Percentiles rank a stretch among this genome's conserved stretches.
Evolutionary conservation across 1,140 invertebrate genomes (phyloP).

Genomic region (Drosophila baimaii): DNA sequence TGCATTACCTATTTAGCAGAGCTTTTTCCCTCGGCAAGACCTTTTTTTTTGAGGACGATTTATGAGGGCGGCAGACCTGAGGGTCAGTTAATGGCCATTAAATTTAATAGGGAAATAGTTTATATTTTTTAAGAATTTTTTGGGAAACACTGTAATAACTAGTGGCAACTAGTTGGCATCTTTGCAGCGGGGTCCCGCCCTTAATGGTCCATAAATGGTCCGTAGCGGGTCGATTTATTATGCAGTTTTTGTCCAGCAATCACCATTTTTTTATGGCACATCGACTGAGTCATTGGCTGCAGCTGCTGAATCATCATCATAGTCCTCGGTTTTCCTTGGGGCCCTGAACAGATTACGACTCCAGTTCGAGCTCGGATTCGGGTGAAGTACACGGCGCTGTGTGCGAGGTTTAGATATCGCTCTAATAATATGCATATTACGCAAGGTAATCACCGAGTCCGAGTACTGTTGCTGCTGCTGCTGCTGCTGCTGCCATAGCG

Average conservation of each 20-base stretch:
- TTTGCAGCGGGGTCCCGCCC: slow-evolving; percentile 16
- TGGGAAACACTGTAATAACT: background rate
- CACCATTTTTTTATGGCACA: slow-evolving; percentile 55
- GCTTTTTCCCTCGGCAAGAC: background rate
- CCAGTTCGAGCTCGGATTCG: background rate
- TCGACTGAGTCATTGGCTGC: slow-evolving; percentile 70
- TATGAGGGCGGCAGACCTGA: slow-evolving; percentile 16
- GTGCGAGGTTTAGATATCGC: slow-evolving; percentile 44
- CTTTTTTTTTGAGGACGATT: slow-evolving; percentile 30
- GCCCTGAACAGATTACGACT: background rate
- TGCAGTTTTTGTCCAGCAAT: slow-evolving; percentile 61
- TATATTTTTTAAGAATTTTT: slow-evolving; percentile 21
- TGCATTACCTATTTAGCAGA: slow-evolving; percentile 22
- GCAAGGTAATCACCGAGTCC: slow-evolving; percentile 51
- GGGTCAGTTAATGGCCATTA: slow-evolving; percentile 23
- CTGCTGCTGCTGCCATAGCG: slow-evolving; percentile 24
- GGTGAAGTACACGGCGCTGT: slow-evolving; percentile 64
- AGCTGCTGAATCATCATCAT: slow-evolving; percentile 61
- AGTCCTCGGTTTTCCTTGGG: slow-evolving; percentile 42
- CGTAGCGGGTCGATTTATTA: slow-evolving; percentile 40
- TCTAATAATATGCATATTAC: slow-evolving; percentile 59
- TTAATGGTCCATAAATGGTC: slow-evolving; percentile 68
- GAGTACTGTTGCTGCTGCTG: slow-evolving; percentile 3
- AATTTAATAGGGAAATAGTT: slow-evolving; percentile 27
- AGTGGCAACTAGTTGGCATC: slow-evolving; percentile 26